phyloP scores from a whole-genome alignment of 2,888 invertebrate species.

The Drosophila mimica region DNA sequence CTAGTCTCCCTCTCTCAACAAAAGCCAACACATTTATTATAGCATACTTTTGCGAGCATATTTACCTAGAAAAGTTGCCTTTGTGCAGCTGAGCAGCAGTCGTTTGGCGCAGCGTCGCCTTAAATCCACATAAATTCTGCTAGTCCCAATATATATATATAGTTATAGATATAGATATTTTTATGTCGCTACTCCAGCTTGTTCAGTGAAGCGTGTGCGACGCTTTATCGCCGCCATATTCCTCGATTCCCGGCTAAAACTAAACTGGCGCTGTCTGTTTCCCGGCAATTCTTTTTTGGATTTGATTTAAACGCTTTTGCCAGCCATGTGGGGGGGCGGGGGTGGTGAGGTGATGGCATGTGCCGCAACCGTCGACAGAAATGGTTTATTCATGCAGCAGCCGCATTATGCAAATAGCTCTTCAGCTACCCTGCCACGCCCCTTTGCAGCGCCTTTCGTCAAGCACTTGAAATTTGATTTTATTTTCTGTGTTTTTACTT shows the following conservation, averaged over 20 bases:
- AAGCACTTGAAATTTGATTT: conserved; percentile 78
- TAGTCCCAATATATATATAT: conserved; percentile 3
- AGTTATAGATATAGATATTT: conserved; percentile 3
- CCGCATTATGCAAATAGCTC: conserved; percentile 77
- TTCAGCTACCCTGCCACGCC: conserved; percentile 50
- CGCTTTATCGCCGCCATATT: conserved; percentile 52
- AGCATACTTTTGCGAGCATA: conserved; percentile 75
- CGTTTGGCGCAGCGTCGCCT: conserved; percentile 40
- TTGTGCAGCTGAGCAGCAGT: conserved; percentile 25
- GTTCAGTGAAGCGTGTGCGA: conserved; percentile 66
- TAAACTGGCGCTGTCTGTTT: conserved; percentile 46
- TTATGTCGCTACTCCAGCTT: conserved; percentile 44
- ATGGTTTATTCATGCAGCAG: conserved; percentile 80
- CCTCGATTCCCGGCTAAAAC: conserved; percentile 27
- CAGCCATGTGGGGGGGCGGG: conserved; percentile 27
- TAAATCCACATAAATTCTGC: conserved; percentile 67
- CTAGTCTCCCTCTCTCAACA: background rate
- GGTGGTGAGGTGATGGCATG: conserved; percentile 4
- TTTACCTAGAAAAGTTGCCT: conserved; percentile 20
- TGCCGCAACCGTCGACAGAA: conserved; percentile 53
- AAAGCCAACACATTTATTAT: conserved; percentile 37
- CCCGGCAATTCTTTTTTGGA: conserved; percentile 41
- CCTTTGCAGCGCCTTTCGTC: conserved; percentile 50
- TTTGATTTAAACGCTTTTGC: conserved; percentile 76
- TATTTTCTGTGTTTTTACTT: conserved; percentile 31